Evolutionary conservation across 1,140 invertebrate genomes (phyloP).

Genomic region (Acyrthosiphon pisum): DNA sequence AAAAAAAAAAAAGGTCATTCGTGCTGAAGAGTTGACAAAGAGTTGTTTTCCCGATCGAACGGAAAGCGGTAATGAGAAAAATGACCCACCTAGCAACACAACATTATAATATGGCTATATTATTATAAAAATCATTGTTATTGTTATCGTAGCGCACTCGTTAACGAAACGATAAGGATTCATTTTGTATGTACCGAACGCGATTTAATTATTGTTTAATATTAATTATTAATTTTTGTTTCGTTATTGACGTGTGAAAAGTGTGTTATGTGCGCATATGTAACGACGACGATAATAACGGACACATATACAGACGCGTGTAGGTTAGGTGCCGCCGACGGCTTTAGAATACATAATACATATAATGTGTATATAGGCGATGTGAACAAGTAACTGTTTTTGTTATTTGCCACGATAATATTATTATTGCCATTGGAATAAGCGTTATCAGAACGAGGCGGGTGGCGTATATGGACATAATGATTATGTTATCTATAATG

Average conservation of each 20-base stretch:
- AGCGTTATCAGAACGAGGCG: neutral
- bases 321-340: neutral
- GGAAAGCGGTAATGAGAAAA: neutral
- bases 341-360: neutral
- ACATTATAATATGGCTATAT: neutral
- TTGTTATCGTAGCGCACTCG: neutral
- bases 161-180: neutral
- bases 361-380: too few relatives aligned
- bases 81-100: neutral
- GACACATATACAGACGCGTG: neutral
- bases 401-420: neutral
- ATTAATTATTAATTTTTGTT: neutral
- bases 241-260: neutral
- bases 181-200: too few relatives aligned
- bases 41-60: neutral
- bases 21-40: neutral
- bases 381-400: neutral
- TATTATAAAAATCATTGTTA: neutral
- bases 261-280: neutral
- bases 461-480: too few relatives aligned
- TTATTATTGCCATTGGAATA: neutral
- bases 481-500: neutral
- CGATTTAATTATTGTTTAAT: conserved; percentile 1
- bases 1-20: neutral
- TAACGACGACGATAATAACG: neutral